Conservation (phyloP, 1,140 invertebrate species). For the Rhopalosiphum maidis region DNA sequence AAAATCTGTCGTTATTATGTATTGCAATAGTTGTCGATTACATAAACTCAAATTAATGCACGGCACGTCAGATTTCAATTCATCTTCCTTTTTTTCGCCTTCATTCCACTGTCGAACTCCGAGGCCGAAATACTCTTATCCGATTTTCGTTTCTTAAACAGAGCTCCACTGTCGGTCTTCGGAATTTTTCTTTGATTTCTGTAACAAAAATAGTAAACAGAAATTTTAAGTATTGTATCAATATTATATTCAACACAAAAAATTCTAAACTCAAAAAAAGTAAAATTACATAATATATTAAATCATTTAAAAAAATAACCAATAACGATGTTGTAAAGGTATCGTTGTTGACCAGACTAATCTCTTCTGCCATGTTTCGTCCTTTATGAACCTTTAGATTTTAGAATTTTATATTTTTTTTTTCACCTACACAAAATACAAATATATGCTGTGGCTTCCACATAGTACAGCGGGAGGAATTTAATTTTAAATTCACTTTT, state of each 20-base stretch:
- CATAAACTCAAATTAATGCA: background rate
- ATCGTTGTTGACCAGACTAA: background rate
- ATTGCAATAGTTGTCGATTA: background rate
- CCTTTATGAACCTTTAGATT: background rate
- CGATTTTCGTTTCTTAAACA: slow-evolving; percentile 46
- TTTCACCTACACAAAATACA: background rate
- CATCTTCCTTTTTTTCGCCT: slow-evolving; percentile 47
- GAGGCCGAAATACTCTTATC: slow-evolving; percentile 14
- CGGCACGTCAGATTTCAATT: background rate
- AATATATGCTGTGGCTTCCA: background rate
- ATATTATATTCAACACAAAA: background rate
- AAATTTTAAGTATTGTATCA: background rate
- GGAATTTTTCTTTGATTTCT: slow-evolving; percentile 53
- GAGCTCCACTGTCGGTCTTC: background rate
- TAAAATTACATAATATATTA: background rate
- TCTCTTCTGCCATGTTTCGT: background rate
- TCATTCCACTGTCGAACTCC: slow-evolving; percentile 50
- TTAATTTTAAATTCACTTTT: background rate
- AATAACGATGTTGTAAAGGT: background rate
- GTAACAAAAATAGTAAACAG: background rate
- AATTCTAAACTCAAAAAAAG: background rate
- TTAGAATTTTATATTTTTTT: too few relatives aligned
- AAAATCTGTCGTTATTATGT: background rate
- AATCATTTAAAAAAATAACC: background rate
- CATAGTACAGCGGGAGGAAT: background rate